Evolutionary conservation across 2,888 invertebrate genomes (phyloP).

Genomic region (Escarpia spicata): DNA sequence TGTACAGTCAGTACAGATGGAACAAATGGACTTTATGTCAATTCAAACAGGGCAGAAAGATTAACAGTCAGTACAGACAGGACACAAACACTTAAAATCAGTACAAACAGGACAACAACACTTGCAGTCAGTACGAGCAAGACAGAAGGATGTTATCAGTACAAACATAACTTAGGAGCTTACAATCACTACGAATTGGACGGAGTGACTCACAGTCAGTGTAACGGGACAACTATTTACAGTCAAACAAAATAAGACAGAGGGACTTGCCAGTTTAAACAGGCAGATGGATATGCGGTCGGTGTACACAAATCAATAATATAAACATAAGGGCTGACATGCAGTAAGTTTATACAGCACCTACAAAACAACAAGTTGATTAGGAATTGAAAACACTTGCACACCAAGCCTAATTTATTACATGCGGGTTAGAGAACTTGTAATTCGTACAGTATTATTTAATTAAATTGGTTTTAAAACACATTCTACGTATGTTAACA

Average conservation of each 20-base stretch:
- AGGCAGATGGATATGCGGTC: too few relatives aligned
- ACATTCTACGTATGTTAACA: not conserved
- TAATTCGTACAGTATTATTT: not conserved
- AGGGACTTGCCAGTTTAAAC: too few relatives aligned
- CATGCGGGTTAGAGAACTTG: not conserved
- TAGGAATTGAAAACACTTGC: too few relatives aligned
- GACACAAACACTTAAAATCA: not conserved
- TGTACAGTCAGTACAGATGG: not conserved
- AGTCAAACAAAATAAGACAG: too few relatives aligned
- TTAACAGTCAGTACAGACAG: not conserved
- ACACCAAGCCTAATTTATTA: not conserved
- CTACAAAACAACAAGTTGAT: too few relatives aligned
- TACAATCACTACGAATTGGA: too few relatives aligned
- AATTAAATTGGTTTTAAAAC: not conserved
- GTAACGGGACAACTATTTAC: too few relatives aligned
- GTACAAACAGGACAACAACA: not conserved
- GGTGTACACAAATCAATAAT: too few relatives aligned
- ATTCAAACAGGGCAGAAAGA: not conserved
- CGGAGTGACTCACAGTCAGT: too few relatives aligned
- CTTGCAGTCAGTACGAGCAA: not conserved
- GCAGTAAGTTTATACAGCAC: too few relatives aligned
- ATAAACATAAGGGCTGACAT: too few relatives aligned
- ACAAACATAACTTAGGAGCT: too few relatives aligned
- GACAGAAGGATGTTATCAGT: not conserved
- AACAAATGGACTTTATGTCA: not conserved